phyloP scores from a whole-genome alignment of 1,140 invertebrate species.

The Dendrolimus punctatus region DNA sequence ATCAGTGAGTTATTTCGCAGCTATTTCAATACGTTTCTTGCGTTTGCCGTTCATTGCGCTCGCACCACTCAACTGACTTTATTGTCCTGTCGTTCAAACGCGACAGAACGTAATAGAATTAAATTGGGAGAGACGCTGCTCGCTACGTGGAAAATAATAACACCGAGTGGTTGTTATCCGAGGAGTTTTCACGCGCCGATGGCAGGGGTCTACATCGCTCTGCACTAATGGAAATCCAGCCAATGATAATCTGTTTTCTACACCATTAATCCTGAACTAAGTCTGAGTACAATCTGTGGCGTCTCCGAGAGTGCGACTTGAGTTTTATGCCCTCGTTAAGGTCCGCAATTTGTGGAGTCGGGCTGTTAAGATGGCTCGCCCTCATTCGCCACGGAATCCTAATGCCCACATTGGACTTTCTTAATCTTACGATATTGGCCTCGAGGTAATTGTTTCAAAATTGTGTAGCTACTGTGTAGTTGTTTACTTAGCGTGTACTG shows the following conservation, averaged over 20 bases:
- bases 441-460: conserved; percentile 69
- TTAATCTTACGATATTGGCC: conserved; percentile 66
- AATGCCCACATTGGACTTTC: conserved; percentile 64
- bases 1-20: no score
- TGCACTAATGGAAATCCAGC: conserved; percentile 61
- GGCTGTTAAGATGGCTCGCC: conserved; percentile 55
- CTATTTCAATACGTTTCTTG: no score
- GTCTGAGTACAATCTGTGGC: conserved; percentile 67
- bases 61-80: conserved; percentile 45
- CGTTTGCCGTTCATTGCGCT: no score
- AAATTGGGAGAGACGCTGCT: conserved; percentile 61
- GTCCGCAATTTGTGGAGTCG: conserved; percentile 68
- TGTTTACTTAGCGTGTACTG: conserved; percentile 8
- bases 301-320: conserved; percentile 53
- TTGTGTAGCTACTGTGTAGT: conserved; percentile 33
- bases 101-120: conserved; percentile 69
- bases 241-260: conserved; percentile 72
- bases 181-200: conserved; percentile 62
- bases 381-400: conserved; percentile 53
- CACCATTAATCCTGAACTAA: conserved; percentile 69
- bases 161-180: conserved; percentile 50
- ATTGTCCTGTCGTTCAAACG: conserved; percentile 60
- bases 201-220: conserved; percentile 46
- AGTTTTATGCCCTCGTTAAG: conserved; percentile 70
- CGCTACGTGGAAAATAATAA: conserved; percentile 70